These are phyloP conservation scores for Megalopta genalis DNA, from an alignment of 1,140 invertebrate species.

Conservation along the genomic window DNA sequence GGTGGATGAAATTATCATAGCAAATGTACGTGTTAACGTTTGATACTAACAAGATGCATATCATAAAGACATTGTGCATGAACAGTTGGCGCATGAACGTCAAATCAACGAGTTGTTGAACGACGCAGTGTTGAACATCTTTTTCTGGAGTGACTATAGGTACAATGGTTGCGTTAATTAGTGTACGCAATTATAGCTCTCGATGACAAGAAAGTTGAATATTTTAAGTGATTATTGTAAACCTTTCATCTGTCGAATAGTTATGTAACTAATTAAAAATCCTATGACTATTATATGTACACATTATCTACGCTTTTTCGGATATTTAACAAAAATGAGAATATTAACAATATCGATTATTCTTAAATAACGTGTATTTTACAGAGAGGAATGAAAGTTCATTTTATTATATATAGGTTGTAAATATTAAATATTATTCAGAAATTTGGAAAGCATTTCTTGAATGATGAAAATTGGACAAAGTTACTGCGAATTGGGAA, in stretches of 20 bases:
- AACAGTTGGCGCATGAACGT: constrained; percentile 35
- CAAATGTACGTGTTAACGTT: constrained; percentile 36
- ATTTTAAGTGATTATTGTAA: not conserved
- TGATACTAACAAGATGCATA: constrained; percentile 30
- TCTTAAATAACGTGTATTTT: not conserved
- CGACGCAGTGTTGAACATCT: constrained; percentile 21
- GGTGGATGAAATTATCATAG: constrained; percentile 37
- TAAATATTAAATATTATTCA: not conserved
- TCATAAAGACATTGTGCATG: constrained; percentile 34
- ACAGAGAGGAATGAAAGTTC: not conserved
- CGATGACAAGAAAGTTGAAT: not conserved
- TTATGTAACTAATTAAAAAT: constrained; percentile 8
- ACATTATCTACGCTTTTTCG: not conserved
- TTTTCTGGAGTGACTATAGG: constrained; percentile 23
- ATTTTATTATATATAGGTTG: not conserved
- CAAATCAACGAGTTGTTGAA: constrained; percentile 31
- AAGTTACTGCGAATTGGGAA: not conserved
- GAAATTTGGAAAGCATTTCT: not conserved
- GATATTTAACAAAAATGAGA: not conserved
- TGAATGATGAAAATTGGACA: constrained; percentile 14
- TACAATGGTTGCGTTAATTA: constrained; percentile 4
- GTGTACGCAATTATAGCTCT: not conserved
- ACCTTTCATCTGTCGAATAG: not conserved
- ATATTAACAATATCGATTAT: not conserved
- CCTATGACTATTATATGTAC: not conserved